Evolutionary conservation across 2,797 vertebrate species (phyloP), one percentile per base, ranked within the genome.

Genomic region (Malurus splendens): DNA sequence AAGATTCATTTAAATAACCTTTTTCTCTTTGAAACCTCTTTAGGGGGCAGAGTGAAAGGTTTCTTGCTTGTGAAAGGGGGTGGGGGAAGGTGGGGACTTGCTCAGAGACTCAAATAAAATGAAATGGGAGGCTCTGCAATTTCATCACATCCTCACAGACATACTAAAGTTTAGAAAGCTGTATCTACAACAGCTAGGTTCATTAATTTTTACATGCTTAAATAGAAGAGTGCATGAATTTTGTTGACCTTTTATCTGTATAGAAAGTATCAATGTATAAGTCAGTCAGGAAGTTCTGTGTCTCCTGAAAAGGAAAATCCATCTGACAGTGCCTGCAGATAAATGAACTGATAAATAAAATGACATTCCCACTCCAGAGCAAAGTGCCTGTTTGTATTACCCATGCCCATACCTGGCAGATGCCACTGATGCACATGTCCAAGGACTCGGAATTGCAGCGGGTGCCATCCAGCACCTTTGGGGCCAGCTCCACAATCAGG

Each of bases 341-440:
- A 48, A 3, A 11, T n/a, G 15, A 71, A 61, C 2, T 15, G 18
- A 77, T 24, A 42, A 23, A 42, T 0, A 19, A 70, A 89, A 68
- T 6, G 1, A 15, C 7, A 61, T 65, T 5, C 27, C 52, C 23
- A 10, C 18, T 64, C 18, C 85, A 1, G 5, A 60, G 41, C 24
- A 12, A 78, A 75, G 25, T 5, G 10, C 17, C 42, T 82, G 4
- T 41, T 22, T 36, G 17, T 8, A 74, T 5, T 33, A 41, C 32
- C 39, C 5, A 1, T 7, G 4, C 39, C 71, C 92, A 80, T 92
- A 99, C 99, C 98, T 99, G 98, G 93, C 99, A 99, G 87, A 98
- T 95, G 23, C 99, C 98, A 18, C 97, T 99, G 97, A 99, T 99
- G 93, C 99, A 99, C 98, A 99, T 99, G 92, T 99, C 98, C 92